Conservation (phyloP, 2,113 vertebrate species). For the Coptodon rendalli region DNA sequence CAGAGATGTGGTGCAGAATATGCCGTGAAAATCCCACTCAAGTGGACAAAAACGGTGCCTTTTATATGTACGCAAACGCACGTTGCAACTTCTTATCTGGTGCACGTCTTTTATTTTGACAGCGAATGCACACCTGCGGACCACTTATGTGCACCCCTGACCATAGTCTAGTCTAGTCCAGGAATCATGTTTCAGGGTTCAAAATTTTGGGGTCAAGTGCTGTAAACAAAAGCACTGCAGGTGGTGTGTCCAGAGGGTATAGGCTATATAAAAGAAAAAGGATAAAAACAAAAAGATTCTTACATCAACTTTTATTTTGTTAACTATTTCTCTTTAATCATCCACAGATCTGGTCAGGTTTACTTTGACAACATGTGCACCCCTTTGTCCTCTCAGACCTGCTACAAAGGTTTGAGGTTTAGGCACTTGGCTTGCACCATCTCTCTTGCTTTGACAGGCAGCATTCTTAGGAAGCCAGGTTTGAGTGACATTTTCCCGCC, state of each 20-base stretch:
- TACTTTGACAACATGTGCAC: slow-evolving; percentile 57
- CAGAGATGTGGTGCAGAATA: too few species aligned
- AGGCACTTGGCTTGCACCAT: slow-evolving; percentile 70
- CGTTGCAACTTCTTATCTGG: too few species aligned
- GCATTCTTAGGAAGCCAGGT: slow-evolving; percentile 72
- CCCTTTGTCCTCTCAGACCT: slow-evolving; percentile 77
- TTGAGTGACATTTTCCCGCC: slow-evolving; percentile 80
- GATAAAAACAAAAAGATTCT: neutral
- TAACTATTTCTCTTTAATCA: slow-evolving; percentile 52
- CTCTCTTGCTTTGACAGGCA: slow-evolving; percentile 73
- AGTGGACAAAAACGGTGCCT: too few species aligned
- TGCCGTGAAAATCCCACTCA: too few species aligned
- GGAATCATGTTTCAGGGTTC: neutral
- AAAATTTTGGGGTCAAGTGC: neutral
- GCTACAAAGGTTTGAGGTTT: slow-evolving; percentile 78
- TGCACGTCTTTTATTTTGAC: too few species aligned
- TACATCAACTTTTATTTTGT: neutral
- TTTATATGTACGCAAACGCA: too few species aligned
- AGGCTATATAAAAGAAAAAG: neutral
- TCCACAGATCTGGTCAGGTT: slow-evolving; percentile 81
- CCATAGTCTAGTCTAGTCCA: neutral
- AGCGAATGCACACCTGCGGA: too few species aligned
- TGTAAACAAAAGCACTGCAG: neutral
- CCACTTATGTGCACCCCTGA: too few species aligned
- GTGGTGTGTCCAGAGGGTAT: neutral